phyloP scores from a whole-genome alignment of 2,797 vertebrate genomes.

The Delichon dasypus region DNA sequence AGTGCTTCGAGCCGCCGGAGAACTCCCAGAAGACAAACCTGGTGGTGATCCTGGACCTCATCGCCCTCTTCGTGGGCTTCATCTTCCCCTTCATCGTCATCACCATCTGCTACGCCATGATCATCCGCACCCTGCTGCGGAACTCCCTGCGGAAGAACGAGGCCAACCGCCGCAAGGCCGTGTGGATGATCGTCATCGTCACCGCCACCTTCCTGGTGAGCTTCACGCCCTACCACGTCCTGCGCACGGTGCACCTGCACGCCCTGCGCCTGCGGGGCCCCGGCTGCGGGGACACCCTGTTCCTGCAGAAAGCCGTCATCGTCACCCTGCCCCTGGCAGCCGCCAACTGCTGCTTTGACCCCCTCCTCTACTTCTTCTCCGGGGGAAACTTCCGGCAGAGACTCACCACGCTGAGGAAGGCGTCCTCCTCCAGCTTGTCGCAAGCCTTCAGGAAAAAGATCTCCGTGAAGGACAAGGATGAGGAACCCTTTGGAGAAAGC shows the following conservation, averaged over 20 bases:
- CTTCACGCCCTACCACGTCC: conserved; percentile 93
- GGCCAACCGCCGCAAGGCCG: conserved; percentile 77
- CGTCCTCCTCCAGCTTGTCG: conserved; percentile 65
- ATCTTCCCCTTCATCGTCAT: conserved; percentile 87
- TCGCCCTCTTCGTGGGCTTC: conserved; percentile 87
- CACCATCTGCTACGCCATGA: conserved; percentile 88
- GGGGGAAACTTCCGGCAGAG: conserved; percentile 88
- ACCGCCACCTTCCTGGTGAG: conserved; percentile 87
- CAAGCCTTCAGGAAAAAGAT: conserved; percentile 65
- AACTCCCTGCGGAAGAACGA: conserved; percentile 79
- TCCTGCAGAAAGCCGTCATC: conserved; percentile 91
- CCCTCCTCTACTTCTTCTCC: conserved; percentile 92
- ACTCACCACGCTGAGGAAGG: conserved; percentile 80
- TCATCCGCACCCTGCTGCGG: conserved; percentile 82
- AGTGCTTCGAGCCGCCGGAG: conserved; percentile 89
- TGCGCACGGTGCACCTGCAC: conserved; percentile 87
- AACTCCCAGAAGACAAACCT: conserved; percentile 52
- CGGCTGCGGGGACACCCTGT: conserved; percentile 71
- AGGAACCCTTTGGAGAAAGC: conserved; percentile 50
- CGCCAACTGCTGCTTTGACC: conserved; percentile 91
- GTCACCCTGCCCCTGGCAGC: conserved; percentile 90
- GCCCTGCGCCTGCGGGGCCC: conserved; percentile 47
- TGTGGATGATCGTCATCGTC: conserved; percentile 92
- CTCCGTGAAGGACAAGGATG: conserved; percentile 64
- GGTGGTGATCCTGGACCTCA: conserved; percentile 79